These are phyloP conservation scores for Chrysodeixis includens DNA, from an alignment of 2,888 invertebrate species.

Conservation along the genomic window DNA sequence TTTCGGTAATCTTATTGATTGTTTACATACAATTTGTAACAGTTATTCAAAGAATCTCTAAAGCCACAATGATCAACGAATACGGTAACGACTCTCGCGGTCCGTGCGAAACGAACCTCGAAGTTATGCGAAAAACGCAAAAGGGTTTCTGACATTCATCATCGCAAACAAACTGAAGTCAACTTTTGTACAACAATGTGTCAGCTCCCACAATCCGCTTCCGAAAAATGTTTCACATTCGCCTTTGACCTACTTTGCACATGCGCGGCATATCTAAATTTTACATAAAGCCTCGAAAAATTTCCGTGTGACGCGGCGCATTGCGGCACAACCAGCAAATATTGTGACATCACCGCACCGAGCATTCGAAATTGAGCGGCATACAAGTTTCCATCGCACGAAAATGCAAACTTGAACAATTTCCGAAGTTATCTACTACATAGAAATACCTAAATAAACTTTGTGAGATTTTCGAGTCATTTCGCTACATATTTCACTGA, in stretches of 20 bases:
- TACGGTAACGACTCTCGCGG: constrained; percentile 27
- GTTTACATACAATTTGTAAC: background rate
- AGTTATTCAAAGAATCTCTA: background rate
- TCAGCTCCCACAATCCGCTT: constrained; percentile 51
- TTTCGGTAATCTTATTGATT: background rate
- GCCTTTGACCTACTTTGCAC: constrained; percentile 61
- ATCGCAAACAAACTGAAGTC: constrained; percentile 54
- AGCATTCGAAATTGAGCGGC: constrained; percentile 58
- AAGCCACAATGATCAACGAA: constrained; percentile 7
- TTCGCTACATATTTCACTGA: constrained; percentile 49
- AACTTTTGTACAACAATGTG: constrained; percentile 56
- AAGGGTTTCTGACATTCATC: constrained; percentile 51
- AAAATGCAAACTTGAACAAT: constrained; percentile 58
- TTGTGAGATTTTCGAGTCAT: constrained; percentile 50
- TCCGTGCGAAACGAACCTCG: constrained; percentile 16
- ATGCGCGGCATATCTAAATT: constrained; percentile 61
- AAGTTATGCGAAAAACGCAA: constrained; percentile 42
- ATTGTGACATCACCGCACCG: constrained; percentile 65
- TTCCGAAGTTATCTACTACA: constrained; percentile 51
- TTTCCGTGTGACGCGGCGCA: constrained; percentile 68
- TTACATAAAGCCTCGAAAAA: constrained; percentile 68
- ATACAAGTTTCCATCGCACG: constrained; percentile 38
- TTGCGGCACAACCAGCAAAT: constrained; percentile 67
- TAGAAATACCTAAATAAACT: constrained; percentile 57
- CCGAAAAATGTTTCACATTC: constrained; percentile 52